Conservation (phyloP, 2,797 vertebrate species). For the Argentina silus region DNA sequence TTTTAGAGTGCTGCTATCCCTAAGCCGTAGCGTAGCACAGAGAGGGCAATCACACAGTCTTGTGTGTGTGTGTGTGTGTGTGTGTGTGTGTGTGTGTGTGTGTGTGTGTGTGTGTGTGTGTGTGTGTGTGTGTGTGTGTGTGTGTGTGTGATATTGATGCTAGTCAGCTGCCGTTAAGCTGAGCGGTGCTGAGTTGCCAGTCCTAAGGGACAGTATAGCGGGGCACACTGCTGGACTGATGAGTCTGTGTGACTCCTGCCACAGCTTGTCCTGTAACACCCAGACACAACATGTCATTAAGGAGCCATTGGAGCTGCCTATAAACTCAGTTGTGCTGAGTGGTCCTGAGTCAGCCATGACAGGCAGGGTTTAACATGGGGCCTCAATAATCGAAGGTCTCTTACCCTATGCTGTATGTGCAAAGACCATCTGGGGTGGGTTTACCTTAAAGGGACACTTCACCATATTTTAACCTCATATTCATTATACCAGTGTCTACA, state of each 20-base stretch:
- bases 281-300: constrained; percentile 42
- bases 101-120: neutral
- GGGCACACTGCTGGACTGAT: constrained; percentile 10
- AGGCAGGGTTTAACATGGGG: neutral
- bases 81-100: neutral
- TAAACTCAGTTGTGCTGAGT: neutral
- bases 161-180: constrained; percentile 42
- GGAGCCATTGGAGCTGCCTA: neutral
- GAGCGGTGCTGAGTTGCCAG: constrained; percentile 23
- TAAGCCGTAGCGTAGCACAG: constrained; percentile 25
- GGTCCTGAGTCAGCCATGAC: neutral
- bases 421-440: too few relatives aligned
- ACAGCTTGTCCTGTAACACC: constrained; percentile 17
- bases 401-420: too few relatives aligned
- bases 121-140: constrained; percentile 5
- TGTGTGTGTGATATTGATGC: constrained; percentile 27
- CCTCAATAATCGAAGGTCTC: too few relatives aligned
- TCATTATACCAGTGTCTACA: neutral
- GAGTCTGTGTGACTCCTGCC: constrained; percentile 21
- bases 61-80: constrained; percentile 1
- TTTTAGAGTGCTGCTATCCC: constrained; percentile 36
- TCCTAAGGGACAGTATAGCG: constrained; percentile 19
- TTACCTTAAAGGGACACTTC: too few relatives aligned
- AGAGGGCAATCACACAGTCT: constrained; percentile 23
- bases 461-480: too few relatives aligned